Evolutionary conservation across 2,888 invertebrate species (phyloP), one percentile per base, ranked within the genome.

Genomic region (Lomographa bimaculata): DNA sequence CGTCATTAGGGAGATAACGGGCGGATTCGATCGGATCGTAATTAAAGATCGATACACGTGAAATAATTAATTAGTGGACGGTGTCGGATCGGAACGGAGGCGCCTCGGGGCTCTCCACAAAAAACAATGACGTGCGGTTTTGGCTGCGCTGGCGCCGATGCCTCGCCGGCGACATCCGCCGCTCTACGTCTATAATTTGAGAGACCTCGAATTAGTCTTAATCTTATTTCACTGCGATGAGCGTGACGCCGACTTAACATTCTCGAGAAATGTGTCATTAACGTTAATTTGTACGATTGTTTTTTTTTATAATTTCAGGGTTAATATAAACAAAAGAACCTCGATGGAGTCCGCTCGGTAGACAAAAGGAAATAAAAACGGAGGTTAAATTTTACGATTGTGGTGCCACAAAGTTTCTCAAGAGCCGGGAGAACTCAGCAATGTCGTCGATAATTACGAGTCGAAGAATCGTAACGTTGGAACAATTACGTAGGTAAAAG

Each of bases 111-210:
- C 66, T 70, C 60, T 66, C 56, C 70, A 86, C 83, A 89, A 89
- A 89, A 89, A 89, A 87, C 86, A 87, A 89, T 89, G 87, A 89
- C 86, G 81, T 80, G 86, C 87, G 81, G 81, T 89, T 87, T 86
- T 65, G 62, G 70, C 54, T 79, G 77, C 75, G 77, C 71, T 66
- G 84, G 84, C 85, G 82, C 83, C 86, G 76, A 65, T 67, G 69
- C 71, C 83, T 63, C 69, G 64, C 59, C 71, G 77, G 78, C 86
- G 85, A 83, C 87, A 86, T 80, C 83, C 84, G 81, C 79, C 73
- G 79, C 73, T 63, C 71, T 74, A 72, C 70, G 73, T 69, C 85
- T 89, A 83, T 89, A 86, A 89, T 89, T 89, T 89, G 75, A 75
- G 64, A 80, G 81, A 84, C 84, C 82, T 80, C 87, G 75, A 85